A percentile compares a stretch with the other conserved stretches of the same genome.
These are phyloP conservation scores for Chaetodon trifascialis DNA, from an alignment of 2,113 vertebrate species.

Conservation along the genomic window DNA sequence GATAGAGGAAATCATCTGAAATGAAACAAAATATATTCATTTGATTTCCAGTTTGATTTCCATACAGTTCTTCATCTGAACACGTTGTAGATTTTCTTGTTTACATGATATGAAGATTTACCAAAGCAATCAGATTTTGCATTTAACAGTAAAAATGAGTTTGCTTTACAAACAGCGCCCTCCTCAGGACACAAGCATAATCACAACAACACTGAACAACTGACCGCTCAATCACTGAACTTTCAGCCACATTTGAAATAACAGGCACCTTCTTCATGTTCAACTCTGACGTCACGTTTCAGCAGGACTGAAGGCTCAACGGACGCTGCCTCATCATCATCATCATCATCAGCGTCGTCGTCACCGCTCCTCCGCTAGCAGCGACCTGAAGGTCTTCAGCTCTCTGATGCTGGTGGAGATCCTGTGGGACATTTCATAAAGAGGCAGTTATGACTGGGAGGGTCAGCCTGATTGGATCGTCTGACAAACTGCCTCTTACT, in stretches of 20 bases:
- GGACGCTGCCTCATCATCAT: neutral
- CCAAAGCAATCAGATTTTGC: neutral
- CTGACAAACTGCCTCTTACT: no score
- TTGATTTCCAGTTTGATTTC: neutral
- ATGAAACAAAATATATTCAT: neutral
- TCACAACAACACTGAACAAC: neutral
- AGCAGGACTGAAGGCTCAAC: neutral
- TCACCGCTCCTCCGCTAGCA: constrained; percentile 83
- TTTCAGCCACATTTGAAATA: neutral
- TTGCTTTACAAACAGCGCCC: constrained; percentile 43
- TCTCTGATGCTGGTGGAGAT: constrained; percentile 94
- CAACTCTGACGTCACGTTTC: neutral
- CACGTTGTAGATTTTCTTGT: neutral
- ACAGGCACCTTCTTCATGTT: neutral
- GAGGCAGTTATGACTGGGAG: neutral
- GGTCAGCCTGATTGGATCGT: no score
- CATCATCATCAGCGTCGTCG: no score
- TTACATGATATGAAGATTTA: neutral
- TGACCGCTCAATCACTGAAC: neutral
- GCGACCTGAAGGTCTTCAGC: constrained; percentile 89
- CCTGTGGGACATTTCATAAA: constrained; percentile 76
- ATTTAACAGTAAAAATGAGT: neutral
- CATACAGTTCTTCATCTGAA: neutral
- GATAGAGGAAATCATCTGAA: neutral
- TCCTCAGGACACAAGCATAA: constrained; percentile 6